phyloP scores from a whole-genome alignment of 2,797 vertebrate genomes.

The Adelosebastes latens region DNA sequence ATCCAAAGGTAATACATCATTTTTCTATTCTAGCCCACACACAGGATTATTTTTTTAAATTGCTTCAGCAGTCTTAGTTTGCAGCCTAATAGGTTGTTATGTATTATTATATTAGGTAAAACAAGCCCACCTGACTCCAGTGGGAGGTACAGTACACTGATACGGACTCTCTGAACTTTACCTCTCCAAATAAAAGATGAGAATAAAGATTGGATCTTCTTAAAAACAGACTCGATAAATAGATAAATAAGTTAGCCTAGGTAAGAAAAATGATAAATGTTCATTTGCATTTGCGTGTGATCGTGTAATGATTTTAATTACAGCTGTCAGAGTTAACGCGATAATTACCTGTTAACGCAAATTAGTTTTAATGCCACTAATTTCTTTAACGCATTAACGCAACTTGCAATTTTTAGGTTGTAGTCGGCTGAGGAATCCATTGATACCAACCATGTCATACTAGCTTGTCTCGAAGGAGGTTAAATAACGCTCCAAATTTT shows the following conservation, averaged over 20 bases:
- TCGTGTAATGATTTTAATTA: background rate
- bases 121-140: background rate
- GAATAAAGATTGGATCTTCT: background rate
- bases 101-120: background rate
- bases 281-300: background rate
- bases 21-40: background rate
- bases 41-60: background rate
- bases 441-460: too few species aligned
- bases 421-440: too few species aligned
- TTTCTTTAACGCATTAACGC: too few species aligned
- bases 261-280: background rate
- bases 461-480: too few species aligned
- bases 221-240: background rate
- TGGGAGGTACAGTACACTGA: background rate
- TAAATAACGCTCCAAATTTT: too few species aligned
- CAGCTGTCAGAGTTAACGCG: too few species aligned
- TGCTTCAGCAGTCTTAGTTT: background rate
- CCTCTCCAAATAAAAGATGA: background rate
- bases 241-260: background rate
- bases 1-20: background rate
- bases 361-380: fast-evolving
- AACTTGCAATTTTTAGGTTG: too few species aligned
- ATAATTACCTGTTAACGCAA: too few species aligned
- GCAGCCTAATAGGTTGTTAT: background rate
- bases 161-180: background rate